phyloP scores from a whole-genome alignment of 2,888 invertebrate genomes.

The Drosophila colorata region DNA sequence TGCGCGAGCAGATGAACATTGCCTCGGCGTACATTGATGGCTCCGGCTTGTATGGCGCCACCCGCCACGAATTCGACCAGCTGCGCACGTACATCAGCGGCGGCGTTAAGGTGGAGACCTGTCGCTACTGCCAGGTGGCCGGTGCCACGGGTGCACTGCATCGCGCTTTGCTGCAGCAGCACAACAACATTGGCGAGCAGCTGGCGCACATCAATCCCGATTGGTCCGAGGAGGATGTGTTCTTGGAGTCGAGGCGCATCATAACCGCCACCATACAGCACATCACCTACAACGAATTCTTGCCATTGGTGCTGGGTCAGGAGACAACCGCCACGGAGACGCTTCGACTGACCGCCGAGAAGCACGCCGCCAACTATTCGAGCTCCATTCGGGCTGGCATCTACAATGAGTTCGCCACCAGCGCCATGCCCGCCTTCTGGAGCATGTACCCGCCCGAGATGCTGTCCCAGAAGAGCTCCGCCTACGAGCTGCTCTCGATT shows the following conservation, averaged over 20 bases:
- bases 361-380: conserved; percentile 92
- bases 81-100: conserved; percentile 90
- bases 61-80: conserved; percentile 89
- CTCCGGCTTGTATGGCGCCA: conserved; percentile 92
- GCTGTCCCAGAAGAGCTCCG: conserved; percentile 88
- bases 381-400: conserved; percentile 92
- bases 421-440: conserved; percentile 90
- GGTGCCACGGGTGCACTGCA: conserved; percentile 90
- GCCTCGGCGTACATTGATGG: conserved; percentile 94
- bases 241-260: conserved; percentile 91
- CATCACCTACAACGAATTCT: conserved; percentile 93
- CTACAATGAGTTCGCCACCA: conserved; percentile 91
- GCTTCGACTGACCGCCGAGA: conserved; percentile 89
- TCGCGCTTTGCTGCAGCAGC: conserved; percentile 90
- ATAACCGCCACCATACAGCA: conserved; percentile 93
- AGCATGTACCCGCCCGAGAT: conserved; percentile 91
- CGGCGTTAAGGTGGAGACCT: conserved; percentile 89
- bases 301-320: conserved; percentile 90
- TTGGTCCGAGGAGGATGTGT: conserved; percentile 92
- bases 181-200: conserved; percentile 91
- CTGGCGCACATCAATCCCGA: conserved; percentile 90
- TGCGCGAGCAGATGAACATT: conserved; percentile 93
- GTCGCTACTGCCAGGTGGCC: conserved; percentile 88
- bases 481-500: conserved; percentile 88
- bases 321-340: conserved; percentile 84